Percentiles rank a stretch among this genome's conserved stretches.
Evolutionary conservation across 2,113 vertebrate species (phyloP).

Genomic region (Nansenia antarctica): DNA sequence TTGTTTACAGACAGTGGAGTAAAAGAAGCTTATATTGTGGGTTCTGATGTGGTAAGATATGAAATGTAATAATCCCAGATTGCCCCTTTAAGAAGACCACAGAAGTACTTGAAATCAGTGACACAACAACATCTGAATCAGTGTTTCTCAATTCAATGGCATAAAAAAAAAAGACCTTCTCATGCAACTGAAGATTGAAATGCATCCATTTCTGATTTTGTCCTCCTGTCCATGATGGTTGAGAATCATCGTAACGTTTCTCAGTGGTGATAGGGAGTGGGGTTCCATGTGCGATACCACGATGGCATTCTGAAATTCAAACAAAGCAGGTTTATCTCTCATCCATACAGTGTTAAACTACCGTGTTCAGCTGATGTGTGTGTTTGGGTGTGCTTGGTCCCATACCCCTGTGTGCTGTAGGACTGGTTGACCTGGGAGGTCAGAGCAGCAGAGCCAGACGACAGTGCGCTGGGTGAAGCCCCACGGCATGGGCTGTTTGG

Average conservation of each 20-base stretch:
- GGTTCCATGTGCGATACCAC: constrained; percentile 76
- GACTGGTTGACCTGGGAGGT: constrained; percentile 70
- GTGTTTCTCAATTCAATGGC: background rate
- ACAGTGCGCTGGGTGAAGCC: constrained; percentile 69
- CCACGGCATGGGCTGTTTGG: constrained; percentile 72
- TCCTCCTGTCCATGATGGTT: background rate
- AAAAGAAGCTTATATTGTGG: too few species aligned
- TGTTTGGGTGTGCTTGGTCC: background rate
- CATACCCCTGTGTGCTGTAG: constrained; percentile 69
- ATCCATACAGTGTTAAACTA: background rate
- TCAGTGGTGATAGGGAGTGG: constrained; percentile 70
- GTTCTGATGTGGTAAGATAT: too few species aligned
- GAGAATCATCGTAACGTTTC: background rate
- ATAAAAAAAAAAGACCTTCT: background rate
- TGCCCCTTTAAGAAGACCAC: too few species aligned
- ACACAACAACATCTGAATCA: background rate
- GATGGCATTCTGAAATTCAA: constrained; percentile 58
- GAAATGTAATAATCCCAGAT: too few species aligned
- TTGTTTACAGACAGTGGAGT: too few species aligned
- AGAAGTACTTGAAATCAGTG: background rate
- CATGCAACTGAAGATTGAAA: background rate
- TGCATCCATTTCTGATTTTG: background rate
- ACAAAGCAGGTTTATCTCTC: background rate
- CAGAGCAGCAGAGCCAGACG: constrained; percentile 56
- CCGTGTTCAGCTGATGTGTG: background rate